Conservation (phyloP, 2,888 invertebrate genomes). For the Helicoverpa assulta region DNA sequence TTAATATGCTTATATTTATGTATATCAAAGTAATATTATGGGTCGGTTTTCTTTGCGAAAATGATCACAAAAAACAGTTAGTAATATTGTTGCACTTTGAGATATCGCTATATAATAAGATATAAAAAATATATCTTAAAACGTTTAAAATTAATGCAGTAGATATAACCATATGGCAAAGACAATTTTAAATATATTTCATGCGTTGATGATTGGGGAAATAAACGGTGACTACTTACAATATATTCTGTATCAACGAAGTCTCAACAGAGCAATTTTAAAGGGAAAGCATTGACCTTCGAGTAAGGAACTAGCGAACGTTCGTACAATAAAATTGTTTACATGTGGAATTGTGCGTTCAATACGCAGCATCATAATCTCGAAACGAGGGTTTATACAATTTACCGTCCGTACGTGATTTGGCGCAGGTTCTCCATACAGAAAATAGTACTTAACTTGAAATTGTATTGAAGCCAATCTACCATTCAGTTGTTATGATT, state of each 20-base stretch:
- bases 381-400: constrained; percentile 82
- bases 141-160: too few relatives aligned
- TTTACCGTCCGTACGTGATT: constrained; percentile 83
- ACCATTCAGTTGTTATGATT: constrained; percentile 45
- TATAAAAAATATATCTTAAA: too few relatives aligned
- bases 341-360: constrained; percentile 73
- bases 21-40: too few relatives aligned
- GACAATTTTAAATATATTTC: constrained; percentile 27
- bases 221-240: neutral
- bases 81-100: neutral
- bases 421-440: constrained; percentile 70
- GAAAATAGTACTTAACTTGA: constrained; percentile 73
- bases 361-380: constrained; percentile 78
- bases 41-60: neutral
- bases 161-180: constrained; percentile 4
- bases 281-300: constrained; percentile 57
- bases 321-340: constrained; percentile 77
- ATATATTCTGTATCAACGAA: constrained; percentile 18
- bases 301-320: constrained; percentile 58
- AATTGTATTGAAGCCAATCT: constrained; percentile 64
- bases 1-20: too few relatives aligned
- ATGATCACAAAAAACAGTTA: neutral
- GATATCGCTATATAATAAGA: neutral
- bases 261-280: constrained; percentile 33
- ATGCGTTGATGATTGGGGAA: constrained; percentile 26